phyloP scores from a whole-genome alignment of 2,888 invertebrate species.

The Caradrina clavipalpis region DNA sequence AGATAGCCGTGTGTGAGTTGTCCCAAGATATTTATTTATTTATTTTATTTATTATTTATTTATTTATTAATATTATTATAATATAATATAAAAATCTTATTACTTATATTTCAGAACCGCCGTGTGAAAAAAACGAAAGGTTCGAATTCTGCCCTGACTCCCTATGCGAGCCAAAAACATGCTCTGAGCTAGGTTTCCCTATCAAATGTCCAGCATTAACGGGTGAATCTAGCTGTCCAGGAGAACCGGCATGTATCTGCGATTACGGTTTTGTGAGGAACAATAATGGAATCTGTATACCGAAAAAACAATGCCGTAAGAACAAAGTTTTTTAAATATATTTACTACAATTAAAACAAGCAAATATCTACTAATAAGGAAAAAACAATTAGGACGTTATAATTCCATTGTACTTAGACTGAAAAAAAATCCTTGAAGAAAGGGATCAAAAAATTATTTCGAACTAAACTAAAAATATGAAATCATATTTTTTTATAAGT shows the following conservation, averaged over 20 bases:
- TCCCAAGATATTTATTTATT: too few species aligned
- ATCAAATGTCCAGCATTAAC: conserved; percentile 38
- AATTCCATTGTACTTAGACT: too few species aligned
- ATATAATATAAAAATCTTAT: too few species aligned
- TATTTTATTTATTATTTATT: too few species aligned
- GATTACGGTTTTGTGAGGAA: conserved; percentile 34
- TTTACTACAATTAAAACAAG: too few species aligned
- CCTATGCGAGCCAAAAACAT: conserved; percentile 49
- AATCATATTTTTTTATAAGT: neutral
- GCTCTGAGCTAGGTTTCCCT: conserved; percentile 49
- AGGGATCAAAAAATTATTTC: neutral
- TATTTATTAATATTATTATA: too few species aligned
- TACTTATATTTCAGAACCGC: conserved; percentile 31
- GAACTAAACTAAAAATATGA: neutral
- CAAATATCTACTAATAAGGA: too few species aligned
- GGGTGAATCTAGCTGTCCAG: neutral
- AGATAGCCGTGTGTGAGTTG: too few species aligned
- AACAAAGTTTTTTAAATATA: neutral
- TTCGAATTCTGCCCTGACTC: conserved; percentile 54
- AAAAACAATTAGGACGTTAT: too few species aligned
- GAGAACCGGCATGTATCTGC: conserved; percentile 40
- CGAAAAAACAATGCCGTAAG: conserved; percentile 61
- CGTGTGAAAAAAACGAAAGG: conserved; percentile 50
- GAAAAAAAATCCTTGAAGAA: too few species aligned
- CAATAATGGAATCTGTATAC: conserved; percentile 60